Conservation (phyloP, 2,888 invertebrate species). For the Zelleria hepariella region DNA sequence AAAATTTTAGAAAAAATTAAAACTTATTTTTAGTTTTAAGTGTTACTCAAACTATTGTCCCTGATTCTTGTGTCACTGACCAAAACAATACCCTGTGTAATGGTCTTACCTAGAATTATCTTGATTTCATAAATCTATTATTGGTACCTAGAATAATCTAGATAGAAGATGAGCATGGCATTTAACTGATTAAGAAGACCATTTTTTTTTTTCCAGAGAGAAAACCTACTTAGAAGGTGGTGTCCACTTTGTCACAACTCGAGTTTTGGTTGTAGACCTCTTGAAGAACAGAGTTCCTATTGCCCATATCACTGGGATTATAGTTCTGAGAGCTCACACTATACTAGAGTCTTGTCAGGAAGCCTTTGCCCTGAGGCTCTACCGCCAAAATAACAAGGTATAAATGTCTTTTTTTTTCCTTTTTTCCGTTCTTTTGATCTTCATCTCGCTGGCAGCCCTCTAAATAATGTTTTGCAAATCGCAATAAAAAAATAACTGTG, state of each 20-base stretch:
- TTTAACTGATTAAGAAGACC: background rate
- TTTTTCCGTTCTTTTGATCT: too few relatives aligned
- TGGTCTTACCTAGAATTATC: too few relatives aligned
- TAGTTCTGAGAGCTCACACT: slow-evolving; percentile 91
- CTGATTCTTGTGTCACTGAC: too few relatives aligned
- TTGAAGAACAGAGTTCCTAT: slow-evolving; percentile 92
- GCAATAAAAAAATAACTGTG: too few relatives aligned
- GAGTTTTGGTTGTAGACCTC: slow-evolving; percentile 96
- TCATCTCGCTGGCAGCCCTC: too few relatives aligned
- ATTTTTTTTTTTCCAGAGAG: slow-evolving; percentile 64
- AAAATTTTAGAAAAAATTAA: too few relatives aligned
- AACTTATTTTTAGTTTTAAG: too few relatives aligned
- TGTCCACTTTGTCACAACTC: slow-evolving; percentile 92
- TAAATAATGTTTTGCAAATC: too few relatives aligned
- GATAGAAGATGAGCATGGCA: background rate
- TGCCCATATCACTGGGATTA: slow-evolving; percentile 89
- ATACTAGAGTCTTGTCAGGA: slow-evolving; percentile 93
- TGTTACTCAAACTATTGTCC: too few relatives aligned
- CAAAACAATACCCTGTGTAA: too few relatives aligned
- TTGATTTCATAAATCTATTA: too few relatives aligned
- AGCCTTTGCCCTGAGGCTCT: slow-evolving; percentile 93
- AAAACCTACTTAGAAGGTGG: slow-evolving; percentile 93
- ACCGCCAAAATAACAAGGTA: slow-evolving; percentile 91
- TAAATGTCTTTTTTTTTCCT: background rate
- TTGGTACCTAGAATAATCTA: too few relatives aligned